Conservation (phyloP, 2,797 vertebrate species). For the Danio albolineatus region DNA sequence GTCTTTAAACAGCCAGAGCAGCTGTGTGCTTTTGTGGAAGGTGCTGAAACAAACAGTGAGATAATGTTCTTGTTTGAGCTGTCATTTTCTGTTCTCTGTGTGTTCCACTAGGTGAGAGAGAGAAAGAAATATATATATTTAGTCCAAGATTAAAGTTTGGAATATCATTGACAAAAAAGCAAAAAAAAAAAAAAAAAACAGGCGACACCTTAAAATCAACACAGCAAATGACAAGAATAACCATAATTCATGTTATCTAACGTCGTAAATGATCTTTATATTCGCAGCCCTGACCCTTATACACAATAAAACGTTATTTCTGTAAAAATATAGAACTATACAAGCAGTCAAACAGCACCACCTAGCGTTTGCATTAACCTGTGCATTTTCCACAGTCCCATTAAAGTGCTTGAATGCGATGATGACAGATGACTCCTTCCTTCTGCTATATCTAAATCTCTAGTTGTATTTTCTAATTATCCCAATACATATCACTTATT, state of each 20-base stretch:
- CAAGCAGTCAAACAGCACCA: constrained; percentile 40
- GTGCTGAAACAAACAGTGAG: not conserved
- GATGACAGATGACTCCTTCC: not conserved
- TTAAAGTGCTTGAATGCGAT: not conserved
- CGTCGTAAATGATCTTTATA: not conserved
- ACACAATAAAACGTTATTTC: not conserved
- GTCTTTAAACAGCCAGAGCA: not conserved
- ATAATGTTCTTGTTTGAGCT: not conserved
- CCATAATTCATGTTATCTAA: not conserved
- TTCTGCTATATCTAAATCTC: not conserved
- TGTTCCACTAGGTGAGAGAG: not conserved
- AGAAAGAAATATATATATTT: not conserved
- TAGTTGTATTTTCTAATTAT: not conserved
- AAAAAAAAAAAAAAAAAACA: too few species aligned
- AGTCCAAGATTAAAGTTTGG: not conserved
- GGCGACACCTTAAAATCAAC: not conserved
- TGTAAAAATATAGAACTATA: not conserved
- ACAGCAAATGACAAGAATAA: not conserved
- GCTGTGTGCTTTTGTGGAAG: not conserved
- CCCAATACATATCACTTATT: not conserved
- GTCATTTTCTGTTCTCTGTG: not conserved
- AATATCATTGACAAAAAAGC: not conserved
- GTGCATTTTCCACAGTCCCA: not conserved
- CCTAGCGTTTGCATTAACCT: constrained; percentile 24
- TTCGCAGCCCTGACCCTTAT: not conserved